Conservation (phyloP, 2,888 invertebrate genomes). For the Pherbina coryleti region DNA sequence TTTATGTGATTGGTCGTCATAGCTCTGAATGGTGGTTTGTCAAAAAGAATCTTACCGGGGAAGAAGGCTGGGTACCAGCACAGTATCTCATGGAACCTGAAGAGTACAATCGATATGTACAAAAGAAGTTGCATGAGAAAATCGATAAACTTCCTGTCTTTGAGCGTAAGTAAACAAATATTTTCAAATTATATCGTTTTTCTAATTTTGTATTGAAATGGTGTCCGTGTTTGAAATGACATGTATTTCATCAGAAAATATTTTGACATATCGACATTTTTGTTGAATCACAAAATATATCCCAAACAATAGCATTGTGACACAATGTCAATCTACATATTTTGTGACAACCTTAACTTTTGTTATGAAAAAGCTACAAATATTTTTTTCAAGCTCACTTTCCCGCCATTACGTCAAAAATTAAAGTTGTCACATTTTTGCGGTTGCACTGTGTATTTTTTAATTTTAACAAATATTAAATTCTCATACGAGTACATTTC, state of each 20-base stretch:
- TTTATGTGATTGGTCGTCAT: slow-evolving; percentile 85
- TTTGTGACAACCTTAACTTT: no score
- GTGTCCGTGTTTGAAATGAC: no score
- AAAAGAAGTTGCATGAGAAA: slow-evolving; percentile 90
- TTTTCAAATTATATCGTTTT: not conserved
- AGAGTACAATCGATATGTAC: slow-evolving; percentile 85
- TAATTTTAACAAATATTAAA: not conserved
- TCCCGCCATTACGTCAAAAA: no score
- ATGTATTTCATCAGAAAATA: no score
- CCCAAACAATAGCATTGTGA: no score
- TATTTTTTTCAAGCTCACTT: no score
- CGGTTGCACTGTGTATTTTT: not conserved
- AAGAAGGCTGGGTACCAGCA: slow-evolving; percentile 95
- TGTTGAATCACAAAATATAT: no score
- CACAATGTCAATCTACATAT: no score
- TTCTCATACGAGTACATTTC: not conserved
- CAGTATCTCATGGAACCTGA: slow-evolving; percentile 86
- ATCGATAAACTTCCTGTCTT: slow-evolving; percentile 92
- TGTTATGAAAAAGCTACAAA: no score
- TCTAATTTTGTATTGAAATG: not conserved
- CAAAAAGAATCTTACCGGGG: slow-evolving; percentile 88
- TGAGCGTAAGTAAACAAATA: slow-evolving; percentile 90
- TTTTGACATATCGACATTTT: no score
- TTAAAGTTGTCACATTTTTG: not conserved
- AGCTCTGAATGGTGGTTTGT: slow-evolving; percentile 95